Conservation (phyloP, 2,888 invertebrate species). For the Megalurothrips usitatus region DNA sequence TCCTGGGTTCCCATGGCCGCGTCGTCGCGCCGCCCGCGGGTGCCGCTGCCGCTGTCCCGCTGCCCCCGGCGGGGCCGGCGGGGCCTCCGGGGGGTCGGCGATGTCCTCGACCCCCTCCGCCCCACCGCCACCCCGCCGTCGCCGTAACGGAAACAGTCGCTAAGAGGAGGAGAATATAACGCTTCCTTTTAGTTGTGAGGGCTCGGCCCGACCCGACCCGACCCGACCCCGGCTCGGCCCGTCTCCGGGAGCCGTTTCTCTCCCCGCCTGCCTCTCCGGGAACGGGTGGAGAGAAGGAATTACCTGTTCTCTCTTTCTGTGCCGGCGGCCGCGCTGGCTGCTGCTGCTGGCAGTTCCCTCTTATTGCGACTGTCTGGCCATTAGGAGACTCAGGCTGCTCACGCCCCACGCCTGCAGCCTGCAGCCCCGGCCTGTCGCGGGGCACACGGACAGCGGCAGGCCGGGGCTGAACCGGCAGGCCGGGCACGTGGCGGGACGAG, state of each 20-base stretch:
- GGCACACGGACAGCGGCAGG: not conserved
- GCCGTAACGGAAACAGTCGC: not conserved
- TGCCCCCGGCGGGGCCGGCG: not conserved
- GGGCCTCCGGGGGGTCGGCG: not conserved
- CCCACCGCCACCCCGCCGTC: not conserved
- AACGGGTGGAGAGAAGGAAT: not conserved
- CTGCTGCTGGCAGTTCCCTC: too few relatives aligned
- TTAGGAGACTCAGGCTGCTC: not conserved
- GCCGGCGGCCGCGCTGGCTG: too few relatives aligned
- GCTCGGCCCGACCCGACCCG: not conserved
- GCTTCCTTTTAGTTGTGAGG: conserved; percentile 5
- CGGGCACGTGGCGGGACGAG: too few relatives aligned
- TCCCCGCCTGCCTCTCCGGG: not conserved
- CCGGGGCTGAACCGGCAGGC: not conserved
- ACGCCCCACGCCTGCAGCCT: too few relatives aligned
- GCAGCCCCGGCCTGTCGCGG: too few relatives aligned
- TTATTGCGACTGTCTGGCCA: too few relatives aligned
- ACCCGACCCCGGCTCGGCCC: not conserved
- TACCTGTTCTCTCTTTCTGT: too few relatives aligned
- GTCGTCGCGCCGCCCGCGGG: not conserved
- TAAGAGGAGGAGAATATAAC: conserved; percentile 3
- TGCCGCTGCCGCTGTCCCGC: not conserved
- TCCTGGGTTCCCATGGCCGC: not conserved
- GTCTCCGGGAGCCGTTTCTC: not conserved
- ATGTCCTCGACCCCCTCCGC: not conserved